Evolutionary conservation across 2,113 vertebrate genomes (phyloP).

Genomic region (Tachycineta bicolor): DNA sequence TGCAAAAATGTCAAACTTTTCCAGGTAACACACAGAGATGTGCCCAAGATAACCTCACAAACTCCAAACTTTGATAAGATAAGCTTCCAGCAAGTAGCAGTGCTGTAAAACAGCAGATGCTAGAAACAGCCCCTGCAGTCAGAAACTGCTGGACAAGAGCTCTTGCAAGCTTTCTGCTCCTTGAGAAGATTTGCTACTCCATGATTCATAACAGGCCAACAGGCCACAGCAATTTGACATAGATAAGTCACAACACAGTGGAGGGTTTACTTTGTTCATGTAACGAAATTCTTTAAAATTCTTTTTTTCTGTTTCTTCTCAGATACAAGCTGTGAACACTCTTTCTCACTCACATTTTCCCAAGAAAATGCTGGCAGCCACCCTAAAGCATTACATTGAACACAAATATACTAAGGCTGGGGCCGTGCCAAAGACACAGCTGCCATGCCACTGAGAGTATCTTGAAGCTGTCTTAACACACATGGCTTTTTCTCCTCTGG

Average conservation of each 20-base stretch:
- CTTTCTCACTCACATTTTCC: not conserved
- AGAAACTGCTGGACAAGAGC: not conserved
- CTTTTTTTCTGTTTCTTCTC: not conserved
- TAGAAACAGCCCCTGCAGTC: not conserved
- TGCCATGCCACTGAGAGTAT: not conserved
- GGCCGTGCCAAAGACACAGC: not conserved
- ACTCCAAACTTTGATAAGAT: not conserved
- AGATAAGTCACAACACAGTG: not conserved
- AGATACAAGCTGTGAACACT: not conserved
- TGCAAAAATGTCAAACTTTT: not conserved
- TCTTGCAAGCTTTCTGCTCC: not conserved
- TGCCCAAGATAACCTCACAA: slow-evolving; percentile 13
- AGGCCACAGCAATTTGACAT: not conserved
- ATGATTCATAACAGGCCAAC: not conserved
- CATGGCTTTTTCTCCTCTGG: not conserved
- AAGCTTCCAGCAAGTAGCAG: not conserved
- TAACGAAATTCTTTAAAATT: not conserved
- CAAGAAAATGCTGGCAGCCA: not conserved
- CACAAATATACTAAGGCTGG: not conserved
- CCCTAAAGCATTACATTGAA: not conserved
- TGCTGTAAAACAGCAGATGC: not conserved
- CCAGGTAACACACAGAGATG: not conserved
- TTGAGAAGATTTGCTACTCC: not conserved
- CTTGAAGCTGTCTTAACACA: slow-evolving; percentile 14
- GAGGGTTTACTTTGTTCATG: not conserved